Evolutionary conservation across 2,797 vertebrate genomes (phyloP), one percentile per base, ranked within the genome.

Genomic region (Pseudotriccus pelzelni): DNA sequence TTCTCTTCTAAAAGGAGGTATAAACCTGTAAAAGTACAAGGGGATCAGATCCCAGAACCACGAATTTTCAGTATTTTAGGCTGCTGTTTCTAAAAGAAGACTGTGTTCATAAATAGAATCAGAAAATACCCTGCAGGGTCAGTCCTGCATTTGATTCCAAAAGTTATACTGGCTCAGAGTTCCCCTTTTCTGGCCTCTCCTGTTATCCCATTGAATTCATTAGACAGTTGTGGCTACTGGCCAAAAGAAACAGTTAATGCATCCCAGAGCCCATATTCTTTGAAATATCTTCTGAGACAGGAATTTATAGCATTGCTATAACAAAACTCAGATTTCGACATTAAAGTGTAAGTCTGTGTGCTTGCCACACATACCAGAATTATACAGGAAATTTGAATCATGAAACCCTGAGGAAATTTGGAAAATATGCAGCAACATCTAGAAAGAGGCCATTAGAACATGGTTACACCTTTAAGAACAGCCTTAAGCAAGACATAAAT

Each of bases 161-260:
- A 86, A 13, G 25, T 28, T 59, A 8, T 24, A 70, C 39, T 82
- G 80, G 67, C 59, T 86, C 58, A 77, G 63, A 46, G 27, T 70
- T 70, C 84, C 80, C 77, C 36, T 84, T 63, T 73, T 56, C 87
- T 80, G 89, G 80, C 91, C 91, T 91, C 89, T 76, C 34, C 44
- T 20, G 16, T 73, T 92, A 84, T 66, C 59, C 86, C 4, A 3
- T 20, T 64, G 74, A 88, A 93, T 91, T 84, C 91, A 94, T 84
- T 56, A 77, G 62, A 62, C 76, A 49, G 36, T 50, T 87, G 74
- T 93, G 84, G 87, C 87, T 55, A 86, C 52, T 3, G 5, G 91
- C 95, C 96, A 96, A 91, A 69, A 96, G 46, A 67, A 95, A 88
- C 0, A 36, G 59, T 64, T 93, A 95, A 94, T 70, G 70, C 60